These are phyloP conservation scores for Tringa solitaria DNA, from an alignment of 2,113 vertebrate genomes.

Conservation along the genomic window DNA sequence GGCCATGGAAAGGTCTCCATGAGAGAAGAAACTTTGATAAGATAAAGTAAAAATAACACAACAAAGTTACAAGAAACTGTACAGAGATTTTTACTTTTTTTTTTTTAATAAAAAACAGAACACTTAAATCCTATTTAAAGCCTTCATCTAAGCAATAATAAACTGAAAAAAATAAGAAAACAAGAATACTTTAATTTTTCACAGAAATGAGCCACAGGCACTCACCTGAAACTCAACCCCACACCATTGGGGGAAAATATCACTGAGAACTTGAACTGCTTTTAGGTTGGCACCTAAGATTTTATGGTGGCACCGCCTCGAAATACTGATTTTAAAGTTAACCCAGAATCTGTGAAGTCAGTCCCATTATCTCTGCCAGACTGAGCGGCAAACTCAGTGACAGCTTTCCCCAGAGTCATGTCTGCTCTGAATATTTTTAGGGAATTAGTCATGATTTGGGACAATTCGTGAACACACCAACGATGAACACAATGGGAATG, in stretches of 20 bases:
- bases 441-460: neutral
- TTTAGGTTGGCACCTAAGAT: rapidly evolving
- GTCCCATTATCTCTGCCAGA: neutral
- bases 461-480: neutral
- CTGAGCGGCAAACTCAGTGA: neutral
- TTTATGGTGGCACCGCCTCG: neutral
- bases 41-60: neutral
- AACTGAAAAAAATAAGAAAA: neutral
- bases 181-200: neutral
- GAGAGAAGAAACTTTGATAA: neutral
- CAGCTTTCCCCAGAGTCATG: neutral
- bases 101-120: neutral
- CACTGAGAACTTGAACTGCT: neutral
- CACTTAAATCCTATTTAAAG: neutral
- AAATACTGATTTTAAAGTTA: neutral
- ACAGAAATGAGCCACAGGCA: neutral
- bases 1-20: neutral
- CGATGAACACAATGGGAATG: neutral
- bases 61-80: neutral
- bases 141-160: neutral
- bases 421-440: neutral
- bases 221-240: neutral
- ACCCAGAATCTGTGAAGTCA: neutral
- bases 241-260: rapidly evolving
- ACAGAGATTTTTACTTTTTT: neutral